These are phyloP conservation scores for Pimpla rufipes DNA, from an alignment of 2,888 invertebrate genomes.

Conservation along the genomic window DNA sequence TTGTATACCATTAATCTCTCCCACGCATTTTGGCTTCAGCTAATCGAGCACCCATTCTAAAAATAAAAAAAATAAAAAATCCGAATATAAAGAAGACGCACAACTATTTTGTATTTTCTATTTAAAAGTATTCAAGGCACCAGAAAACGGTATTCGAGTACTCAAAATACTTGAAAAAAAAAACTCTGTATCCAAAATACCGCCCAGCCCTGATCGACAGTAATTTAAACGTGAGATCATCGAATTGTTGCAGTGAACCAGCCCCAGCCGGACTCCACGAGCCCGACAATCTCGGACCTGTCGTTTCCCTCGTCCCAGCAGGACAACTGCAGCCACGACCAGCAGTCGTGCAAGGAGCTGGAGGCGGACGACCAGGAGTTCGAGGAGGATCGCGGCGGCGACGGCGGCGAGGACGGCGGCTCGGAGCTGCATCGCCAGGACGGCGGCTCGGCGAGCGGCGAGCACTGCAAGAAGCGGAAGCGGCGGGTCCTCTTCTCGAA, in stretches of 20 bases:
- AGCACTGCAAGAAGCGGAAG: conserved; percentile 93
- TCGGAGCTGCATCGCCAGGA: conserved; percentile 80
- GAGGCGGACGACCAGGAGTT: conserved; percentile 86
- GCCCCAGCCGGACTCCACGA: conserved; percentile 94
- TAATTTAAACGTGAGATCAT: conserved; percentile 45
- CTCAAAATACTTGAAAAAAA: too few species aligned
- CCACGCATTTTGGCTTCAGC: too few species aligned
- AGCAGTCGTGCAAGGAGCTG: conserved; percentile 82
- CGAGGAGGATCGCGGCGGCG: conserved; percentile 83
- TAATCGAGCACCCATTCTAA: too few species aligned
- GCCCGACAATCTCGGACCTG: conserved; percentile 92
- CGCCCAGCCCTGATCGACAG: too few species aligned
- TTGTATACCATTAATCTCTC: too few species aligned
- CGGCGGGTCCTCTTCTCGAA: conserved; percentile 98
- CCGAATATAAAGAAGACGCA: too few species aligned
- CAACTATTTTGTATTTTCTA: too few species aligned
- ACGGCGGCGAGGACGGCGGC: conserved; percentile 86
- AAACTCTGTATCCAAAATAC: too few species aligned
- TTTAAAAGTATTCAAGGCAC: too few species aligned
- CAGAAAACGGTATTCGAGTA: too few species aligned
- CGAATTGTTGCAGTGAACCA: conserved; percentile 65
- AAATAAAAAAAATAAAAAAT: too few species aligned
- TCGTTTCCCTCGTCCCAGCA: conserved; percentile 84
- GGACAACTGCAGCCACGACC: conserved; percentile 79
- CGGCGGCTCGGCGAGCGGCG: conserved; percentile 83